phyloP scores from a whole-genome alignment of 2,113 vertebrate species.

The Triplophysa dalaica region DNA sequence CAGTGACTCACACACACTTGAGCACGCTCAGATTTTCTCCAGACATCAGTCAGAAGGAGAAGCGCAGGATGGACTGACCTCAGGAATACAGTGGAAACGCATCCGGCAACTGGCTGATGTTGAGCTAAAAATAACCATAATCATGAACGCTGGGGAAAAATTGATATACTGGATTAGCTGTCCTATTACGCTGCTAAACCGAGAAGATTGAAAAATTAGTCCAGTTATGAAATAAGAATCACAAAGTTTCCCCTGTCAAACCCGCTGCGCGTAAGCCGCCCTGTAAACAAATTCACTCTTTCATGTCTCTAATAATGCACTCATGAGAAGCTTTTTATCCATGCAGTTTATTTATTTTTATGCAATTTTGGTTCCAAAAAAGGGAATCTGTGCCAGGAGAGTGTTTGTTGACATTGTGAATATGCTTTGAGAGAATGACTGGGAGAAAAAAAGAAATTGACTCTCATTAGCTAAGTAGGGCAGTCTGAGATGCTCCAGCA shows the following conservation, averaged over 20 bases:
- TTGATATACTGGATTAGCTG: conserved; percentile 30
- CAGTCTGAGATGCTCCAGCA: conserved; percentile 1
- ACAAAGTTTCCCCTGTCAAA: not conserved
- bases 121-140: conserved; percentile 5
- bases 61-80: conserved; percentile 16
- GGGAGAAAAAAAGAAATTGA: conserved; percentile 12
- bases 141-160: conserved; percentile 17
- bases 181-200: conserved; percentile 22
- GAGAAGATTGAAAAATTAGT: conserved; percentile 17
- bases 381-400: not conserved
- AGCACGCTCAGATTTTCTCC: conserved; percentile 8
- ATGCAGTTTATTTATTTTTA: not conserved
- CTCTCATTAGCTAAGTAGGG: conserved; percentile 45
- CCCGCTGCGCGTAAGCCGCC: not conserved
- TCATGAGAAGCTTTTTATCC: not conserved
- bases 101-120: not conserved
- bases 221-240: conserved; percentile 7
- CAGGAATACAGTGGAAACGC: conserved; percentile 13
- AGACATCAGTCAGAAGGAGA: not conserved
- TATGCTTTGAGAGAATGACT: conserved; percentile 5
- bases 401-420: not conserved
- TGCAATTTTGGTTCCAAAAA: not conserved
- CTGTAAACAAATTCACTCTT: conserved; percentile 7
- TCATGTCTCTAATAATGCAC: conserved; percentile 24
- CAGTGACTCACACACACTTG: conserved; percentile 20